These are phyloP conservation scores for Dicaeum eximium DNA, from an alignment of 2,113 vertebrate genomes.

Conservation along the genomic window DNA sequence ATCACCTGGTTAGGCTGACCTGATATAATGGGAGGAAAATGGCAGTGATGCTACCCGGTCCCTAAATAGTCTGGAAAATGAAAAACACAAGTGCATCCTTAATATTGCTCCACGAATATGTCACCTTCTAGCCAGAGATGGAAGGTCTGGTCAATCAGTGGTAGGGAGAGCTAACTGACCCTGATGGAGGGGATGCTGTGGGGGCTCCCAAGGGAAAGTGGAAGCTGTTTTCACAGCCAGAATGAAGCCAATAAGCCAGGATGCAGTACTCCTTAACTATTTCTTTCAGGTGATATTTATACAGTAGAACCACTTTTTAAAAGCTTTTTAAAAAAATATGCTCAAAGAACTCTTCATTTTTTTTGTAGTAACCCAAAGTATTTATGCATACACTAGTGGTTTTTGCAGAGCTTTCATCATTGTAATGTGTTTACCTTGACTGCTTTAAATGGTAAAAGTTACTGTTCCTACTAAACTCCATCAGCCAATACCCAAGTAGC, in stretches of 20 bases:
- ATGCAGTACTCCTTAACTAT: not conserved
- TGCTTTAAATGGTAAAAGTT: not conserved
- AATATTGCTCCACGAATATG: not conserved
- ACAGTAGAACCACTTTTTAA: not conserved
- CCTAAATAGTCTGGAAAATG: not conserved
- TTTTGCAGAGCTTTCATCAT: not conserved
- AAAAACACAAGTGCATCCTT: not conserved
- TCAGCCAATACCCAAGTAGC: not conserved
- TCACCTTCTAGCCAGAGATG: not conserved
- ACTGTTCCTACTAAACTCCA: not conserved
- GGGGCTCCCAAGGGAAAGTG: not conserved
- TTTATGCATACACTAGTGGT: not conserved
- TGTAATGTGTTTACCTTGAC: not conserved
- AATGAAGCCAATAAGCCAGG: not conserved
- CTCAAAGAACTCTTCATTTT: not conserved
- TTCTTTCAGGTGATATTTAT: not conserved
- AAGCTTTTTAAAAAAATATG: not conserved
- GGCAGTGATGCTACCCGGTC: not conserved
- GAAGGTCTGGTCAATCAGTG: not conserved
- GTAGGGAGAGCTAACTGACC: not conserved
- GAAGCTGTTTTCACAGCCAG: not conserved
- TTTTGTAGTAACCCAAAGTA: not conserved
- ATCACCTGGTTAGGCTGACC: not conserved
- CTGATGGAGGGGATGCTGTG: rapidly evolving
- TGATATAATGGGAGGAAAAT: not conserved